phyloP scores from a whole-genome alignment of 2,797 vertebrate species.

The Valencia hispanica region DNA sequence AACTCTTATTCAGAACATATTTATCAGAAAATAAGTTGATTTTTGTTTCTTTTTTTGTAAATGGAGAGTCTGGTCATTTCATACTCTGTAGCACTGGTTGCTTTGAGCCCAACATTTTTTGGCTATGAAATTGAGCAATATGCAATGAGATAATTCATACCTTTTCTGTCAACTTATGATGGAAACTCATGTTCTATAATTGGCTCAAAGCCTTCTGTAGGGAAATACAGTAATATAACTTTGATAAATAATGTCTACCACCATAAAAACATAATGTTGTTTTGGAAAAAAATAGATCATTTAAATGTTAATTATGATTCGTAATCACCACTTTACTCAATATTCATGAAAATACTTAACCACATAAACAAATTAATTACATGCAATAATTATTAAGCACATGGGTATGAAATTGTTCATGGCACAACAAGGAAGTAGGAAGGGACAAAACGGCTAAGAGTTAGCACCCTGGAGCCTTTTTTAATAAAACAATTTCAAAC shows the following conservation, averaged over 20 bases:
- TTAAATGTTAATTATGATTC: background rate
- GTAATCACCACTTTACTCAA: background rate
- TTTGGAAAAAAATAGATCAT: background rate
- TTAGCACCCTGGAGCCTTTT: background rate
- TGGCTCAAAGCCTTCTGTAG: background rate
- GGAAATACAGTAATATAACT: background rate
- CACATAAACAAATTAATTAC: background rate
- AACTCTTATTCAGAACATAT: too few species aligned
- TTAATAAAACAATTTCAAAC: background rate
- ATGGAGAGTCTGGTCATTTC: background rate
- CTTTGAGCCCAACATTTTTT: background rate
- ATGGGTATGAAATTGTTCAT: background rate
- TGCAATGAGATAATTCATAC: background rate
- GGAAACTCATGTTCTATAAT: background rate
- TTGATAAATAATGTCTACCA: background rate
- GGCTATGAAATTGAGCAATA: background rate
- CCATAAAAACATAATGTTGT: background rate
- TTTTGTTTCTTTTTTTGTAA: background rate
- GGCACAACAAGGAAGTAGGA: background rate
- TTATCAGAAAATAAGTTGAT: background rate
- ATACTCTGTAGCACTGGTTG: background rate
- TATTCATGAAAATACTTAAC: background rate
- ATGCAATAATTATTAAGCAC: background rate
- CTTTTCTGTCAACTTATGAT: background rate
- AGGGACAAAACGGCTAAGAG: background rate